phyloP scores from a whole-genome alignment of 1,140 invertebrate species.

The Nasonia giraulti region DNA sequence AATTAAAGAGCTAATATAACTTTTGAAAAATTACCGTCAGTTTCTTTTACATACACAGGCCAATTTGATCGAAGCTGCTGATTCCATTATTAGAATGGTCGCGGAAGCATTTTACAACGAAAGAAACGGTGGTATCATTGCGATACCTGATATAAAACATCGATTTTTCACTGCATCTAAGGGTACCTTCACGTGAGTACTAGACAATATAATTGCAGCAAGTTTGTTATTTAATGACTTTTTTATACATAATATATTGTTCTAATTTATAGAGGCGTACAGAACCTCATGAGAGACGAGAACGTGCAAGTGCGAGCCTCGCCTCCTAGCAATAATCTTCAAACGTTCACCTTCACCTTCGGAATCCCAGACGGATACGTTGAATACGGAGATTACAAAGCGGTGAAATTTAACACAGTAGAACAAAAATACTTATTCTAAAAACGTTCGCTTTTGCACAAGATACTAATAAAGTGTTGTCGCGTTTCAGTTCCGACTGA shows the following conservation, averaged over 20 bases:
- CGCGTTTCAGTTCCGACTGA: background rate
- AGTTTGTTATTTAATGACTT: too few species aligned
- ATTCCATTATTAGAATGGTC: background rate
- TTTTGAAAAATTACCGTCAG: background rate
- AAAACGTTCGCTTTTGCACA: background rate
- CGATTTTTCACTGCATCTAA: background rate
- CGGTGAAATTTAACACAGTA: background rate
- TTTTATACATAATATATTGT: background rate
- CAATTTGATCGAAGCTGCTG: background rate
- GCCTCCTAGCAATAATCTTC: background rate
- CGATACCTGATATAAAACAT: background rate
- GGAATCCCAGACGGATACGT: background rate
- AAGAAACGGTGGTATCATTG: background rate
- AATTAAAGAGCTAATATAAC: background rate
- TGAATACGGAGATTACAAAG: background rate
- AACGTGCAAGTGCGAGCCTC: constrained; percentile 2
- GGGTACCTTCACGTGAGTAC: constrained; percentile 12
- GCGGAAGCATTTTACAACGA: background rate
- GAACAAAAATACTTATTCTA: background rate
- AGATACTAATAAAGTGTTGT: background rate
- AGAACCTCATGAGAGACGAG: background rate
- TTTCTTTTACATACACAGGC: background rate
- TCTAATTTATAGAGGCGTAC: background rate
- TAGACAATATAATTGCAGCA: background rate
- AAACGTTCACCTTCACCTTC: constrained; percentile 17